These are phyloP conservation scores for Anoplopoma fimbria DNA, from an alignment of 2,113 vertebrate species.

Conservation along the genomic window DNA sequence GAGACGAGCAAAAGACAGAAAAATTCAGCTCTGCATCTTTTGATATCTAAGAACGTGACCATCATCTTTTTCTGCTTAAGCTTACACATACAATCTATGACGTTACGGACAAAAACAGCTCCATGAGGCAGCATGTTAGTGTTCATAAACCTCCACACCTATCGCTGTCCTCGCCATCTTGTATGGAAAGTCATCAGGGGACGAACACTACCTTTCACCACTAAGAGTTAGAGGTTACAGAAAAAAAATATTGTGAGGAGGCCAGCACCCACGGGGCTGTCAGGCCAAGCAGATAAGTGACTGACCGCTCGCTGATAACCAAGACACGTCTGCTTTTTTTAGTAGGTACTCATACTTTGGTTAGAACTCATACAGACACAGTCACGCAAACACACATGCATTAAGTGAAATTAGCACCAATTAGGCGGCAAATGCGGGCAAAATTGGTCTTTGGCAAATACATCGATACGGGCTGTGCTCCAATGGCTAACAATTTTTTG, in stretches of 20 bases:
- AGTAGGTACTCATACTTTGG: neutral
- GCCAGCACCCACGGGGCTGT: constrained; percentile 11
- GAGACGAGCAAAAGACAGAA: neutral
- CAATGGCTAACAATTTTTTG: too few species aligned
- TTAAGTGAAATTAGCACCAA: constrained; percentile 12
- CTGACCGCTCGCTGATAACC: constrained; percentile 41
- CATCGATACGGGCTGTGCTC: neutral
- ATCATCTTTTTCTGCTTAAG: neutral
- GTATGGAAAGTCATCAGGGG: neutral
- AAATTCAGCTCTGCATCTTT: neutral
- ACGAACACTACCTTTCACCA: neutral
- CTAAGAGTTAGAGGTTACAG: neutral
- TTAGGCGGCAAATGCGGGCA: neutral
- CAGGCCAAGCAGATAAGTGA: constrained; percentile 43
- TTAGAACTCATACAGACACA: constrained; percentile 22
- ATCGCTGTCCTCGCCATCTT: neutral
- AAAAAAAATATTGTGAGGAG: constrained; percentile 4
- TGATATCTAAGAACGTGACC: neutral
- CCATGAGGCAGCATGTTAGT: neutral
- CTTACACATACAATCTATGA: neutral
- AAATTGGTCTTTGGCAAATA: constrained; percentile 1
- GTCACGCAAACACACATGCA: constrained; percentile 6
- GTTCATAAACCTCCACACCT: neutral
- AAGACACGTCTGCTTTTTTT: constrained; percentile 22
- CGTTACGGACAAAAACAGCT: neutral